Evolutionary conservation across 2,888 invertebrate genomes (phyloP), one percentile per base, ranked within the genome.

Genomic region (Eupithecia pulchellata): DNA sequence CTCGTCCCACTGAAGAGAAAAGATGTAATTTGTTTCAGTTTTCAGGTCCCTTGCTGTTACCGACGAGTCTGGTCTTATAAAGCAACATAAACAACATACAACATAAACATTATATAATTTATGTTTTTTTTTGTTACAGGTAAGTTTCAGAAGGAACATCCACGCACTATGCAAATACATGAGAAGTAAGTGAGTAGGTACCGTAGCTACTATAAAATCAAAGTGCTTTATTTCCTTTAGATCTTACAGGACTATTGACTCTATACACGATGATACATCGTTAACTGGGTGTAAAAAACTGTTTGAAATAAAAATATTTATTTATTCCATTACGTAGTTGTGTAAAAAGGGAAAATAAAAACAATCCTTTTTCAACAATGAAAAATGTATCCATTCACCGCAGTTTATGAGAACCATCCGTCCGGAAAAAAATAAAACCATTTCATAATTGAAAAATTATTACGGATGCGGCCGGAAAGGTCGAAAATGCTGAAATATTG

Each of bases 361-460:
- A 29, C 42, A 52, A 57, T 61, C 42, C 27, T 62, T 63, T 32
- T 58, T 64, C 27, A 4, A 29, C 13, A 64, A 67, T 32, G 27
- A 55, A 69, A 55, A 64, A 70, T 66, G 36, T 55, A 65, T 62
- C 73, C 66, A 74, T 73, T 77, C 70, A 69, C 70, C 64, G 20
- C 71, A 69, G 68, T 73, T 58, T 71, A 68, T 62, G 39, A 72
- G 68, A 64, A 55, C 65, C 63, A 60, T 66, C 61, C 58, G 61
- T 73, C 72, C 69, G 72, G 71, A 81, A 82, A 85, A 84, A 86
- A 81, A 84, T 72, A 72, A 77, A 72, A 75, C 75, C 74, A 74
- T 75, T 77, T 85, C 86, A 85, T 89, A 89, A 90, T 89, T 89
- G 89, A 85, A 87, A 88, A 88, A 89, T 89, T 86, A 89, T 89